Percentiles rank a stretch among this genome's conserved stretches.
phyloP scores from a whole-genome alignment of 1,140 invertebrate genomes.

The Augochlora pura region DNA sequence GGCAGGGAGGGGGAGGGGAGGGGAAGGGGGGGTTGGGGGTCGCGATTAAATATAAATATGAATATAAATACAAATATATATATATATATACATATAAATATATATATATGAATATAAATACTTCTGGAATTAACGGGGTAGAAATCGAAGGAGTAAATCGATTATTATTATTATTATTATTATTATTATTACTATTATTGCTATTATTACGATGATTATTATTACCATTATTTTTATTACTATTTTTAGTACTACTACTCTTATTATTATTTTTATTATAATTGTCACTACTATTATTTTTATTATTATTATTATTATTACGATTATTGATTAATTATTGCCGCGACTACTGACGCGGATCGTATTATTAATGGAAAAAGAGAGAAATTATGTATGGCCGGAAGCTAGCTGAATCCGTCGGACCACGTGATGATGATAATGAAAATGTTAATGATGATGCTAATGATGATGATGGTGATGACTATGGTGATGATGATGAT shows the following conservation, averaged over 20 bases:
- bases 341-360: constrained; percentile 5
- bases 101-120: constrained; percentile 25
- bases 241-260: constrained; percentile 15
- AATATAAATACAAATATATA: constrained; percentile 49
- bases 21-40: no score
- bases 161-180: constrained; percentile 4
- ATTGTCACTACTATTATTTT: neutral
- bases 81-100: constrained; percentile 24
- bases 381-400: constrained; percentile 22
- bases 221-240: neutral
- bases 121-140: constrained; percentile 45
- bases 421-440: constrained; percentile 26
- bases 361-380: constrained; percentile 10
- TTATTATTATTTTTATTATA: no score
- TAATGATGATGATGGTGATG: neutral
- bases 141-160: constrained; percentile 17
- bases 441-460: neutral
- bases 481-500: no score
- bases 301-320: neutral
- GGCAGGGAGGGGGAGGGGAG: no score
- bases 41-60: constrained; percentile 40
- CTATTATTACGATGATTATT: constrained; percentile 1
- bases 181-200: neutral
- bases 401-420: constrained; percentile 41
- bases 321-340: constrained; percentile 30